phyloP scores from a whole-genome alignment of 2,888 invertebrate species.

The Ophraella communa region DNA sequence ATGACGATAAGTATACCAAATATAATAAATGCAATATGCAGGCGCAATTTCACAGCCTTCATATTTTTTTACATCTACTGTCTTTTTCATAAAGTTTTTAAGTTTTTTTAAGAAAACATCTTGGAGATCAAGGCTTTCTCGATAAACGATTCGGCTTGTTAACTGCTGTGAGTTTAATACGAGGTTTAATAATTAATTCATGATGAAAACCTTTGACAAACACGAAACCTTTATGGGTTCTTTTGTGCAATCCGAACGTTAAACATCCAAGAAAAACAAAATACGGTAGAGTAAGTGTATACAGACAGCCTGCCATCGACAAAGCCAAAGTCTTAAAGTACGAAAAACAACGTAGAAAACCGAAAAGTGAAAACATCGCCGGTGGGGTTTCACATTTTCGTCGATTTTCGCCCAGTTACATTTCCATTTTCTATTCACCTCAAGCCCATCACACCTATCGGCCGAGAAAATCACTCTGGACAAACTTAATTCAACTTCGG shows the following conservation, averaged over 20 bases:
- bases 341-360: conserved; percentile 18
- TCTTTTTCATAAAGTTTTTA: too few species aligned
- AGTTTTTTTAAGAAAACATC: too few species aligned
- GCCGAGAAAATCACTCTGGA: not conserved
- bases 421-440: conserved; percentile 13
- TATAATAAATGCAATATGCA: too few species aligned
- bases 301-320: too few species aligned
- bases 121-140: too few species aligned
- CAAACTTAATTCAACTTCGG: not conserved
- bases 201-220: conserved; percentile 23
- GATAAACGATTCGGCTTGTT: not conserved
- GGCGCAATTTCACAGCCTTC: too few species aligned
- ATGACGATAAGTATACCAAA: too few species aligned
- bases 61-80: too few species aligned
- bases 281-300: too few species aligned
- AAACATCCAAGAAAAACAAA: conserved; percentile 23
- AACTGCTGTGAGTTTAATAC: too few species aligned
- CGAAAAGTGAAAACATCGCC: conserved; percentile 15
- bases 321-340: conserved; percentile 9
- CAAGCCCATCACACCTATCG: conserved; percentile 5
- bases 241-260: conserved; percentile 11
- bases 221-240: conserved; percentile 13
- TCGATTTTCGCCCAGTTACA: conserved; percentile 8
- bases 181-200: conserved; percentile 24
- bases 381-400: not conserved